Evolutionary conservation across 1,140 invertebrate species (phyloP), one percentile per base, ranked within the genome.

Genomic region (Nautilus pompilius): DNA sequence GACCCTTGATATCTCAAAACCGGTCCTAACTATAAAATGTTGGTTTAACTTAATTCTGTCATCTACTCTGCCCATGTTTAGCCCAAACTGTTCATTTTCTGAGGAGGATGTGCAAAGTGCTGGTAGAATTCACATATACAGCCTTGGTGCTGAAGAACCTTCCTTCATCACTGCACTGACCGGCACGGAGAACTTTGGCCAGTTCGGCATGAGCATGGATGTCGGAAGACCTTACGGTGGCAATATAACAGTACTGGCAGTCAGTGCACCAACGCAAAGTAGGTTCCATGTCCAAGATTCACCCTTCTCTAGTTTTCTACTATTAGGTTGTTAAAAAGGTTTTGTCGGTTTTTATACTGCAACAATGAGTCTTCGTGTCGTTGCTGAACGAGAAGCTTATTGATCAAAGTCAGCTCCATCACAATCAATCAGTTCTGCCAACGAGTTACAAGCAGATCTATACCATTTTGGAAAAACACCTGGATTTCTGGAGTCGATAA

Each of bases 131-230:
- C 45, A 62, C 53, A 29, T 70, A 5, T 76, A 58, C 17, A 46
- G 8, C 56, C 65, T 15, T 30, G 57, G 22, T 29, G 53, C 8
- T 41, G 57, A 30, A 36, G 34, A 13, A 54, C 60, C 20, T 53
- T 41, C n/a, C 20, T 62, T 20, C 33, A n/a, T 20, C 0, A 8
- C 20, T 29, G 22, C n/a, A 17, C 5, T 72, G 0, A 30, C 20
- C 45, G 74, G 74, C 13, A 13, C 17, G 0, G 24, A 58, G 20
- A 53, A 69, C 20, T 68, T 72, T 29, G 45, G 61, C 24, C 57
- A 68, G 45, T 60, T 70, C 36, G 76, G 76, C 0, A 64, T 54
- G 55, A 67, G 64, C 36, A 60, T 70, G 13, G 69, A 63, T 28
- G 53, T 77, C n/a, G 70, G 70, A 3, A 41, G 56, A 32, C 69